Evolutionary conservation across 2,113 vertebrate genomes (phyloP).

Genomic region (Thamnaconus septentrionalis): DNA sequence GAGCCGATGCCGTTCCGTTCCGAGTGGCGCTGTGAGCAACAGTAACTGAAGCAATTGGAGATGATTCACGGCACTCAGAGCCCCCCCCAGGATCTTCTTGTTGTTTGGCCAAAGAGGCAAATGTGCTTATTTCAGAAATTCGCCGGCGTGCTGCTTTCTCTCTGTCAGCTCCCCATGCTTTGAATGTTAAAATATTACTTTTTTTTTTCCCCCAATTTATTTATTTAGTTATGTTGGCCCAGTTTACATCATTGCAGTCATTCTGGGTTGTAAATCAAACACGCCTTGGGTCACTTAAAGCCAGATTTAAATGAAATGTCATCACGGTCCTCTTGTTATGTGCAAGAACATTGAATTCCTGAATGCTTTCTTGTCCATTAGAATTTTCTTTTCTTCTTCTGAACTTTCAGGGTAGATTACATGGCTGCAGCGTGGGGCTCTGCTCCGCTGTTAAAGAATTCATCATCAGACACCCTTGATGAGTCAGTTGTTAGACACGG

Average conservation of each 20-base stretch:
- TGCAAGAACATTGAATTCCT: constrained; percentile 15
- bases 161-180: not conserved
- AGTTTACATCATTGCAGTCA: constrained; percentile 12
- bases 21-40: not conserved
- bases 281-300: constrained; percentile 21
- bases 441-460: constrained; percentile 15
- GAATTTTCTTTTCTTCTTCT: constrained; percentile 2
- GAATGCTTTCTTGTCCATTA: constrained; percentile 16
- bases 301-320: constrained; percentile 14
- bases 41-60: constrained; percentile 18
- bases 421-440: constrained; percentile 10
- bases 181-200: constrained; percentile 16
- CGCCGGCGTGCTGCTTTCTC: not conserved
- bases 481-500: constrained; percentile 33
- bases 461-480: constrained; percentile 36
- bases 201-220: constrained; percentile 4
- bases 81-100: constrained; percentile 13
- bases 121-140: constrained; percentile 12
- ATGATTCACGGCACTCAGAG: constrained; percentile 22
- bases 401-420: constrained; percentile 18
- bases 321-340: constrained; percentile 8
- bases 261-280: constrained; percentile 17
- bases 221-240: constrained; percentile 16
- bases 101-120: constrained; percentile 20
- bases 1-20: no score